A percentile compares a stretch with the other conserved stretches of the same genome.
Conservation (phyloP, 1,140 invertebrate species). For the Drosophila grimshawi region DNA sequence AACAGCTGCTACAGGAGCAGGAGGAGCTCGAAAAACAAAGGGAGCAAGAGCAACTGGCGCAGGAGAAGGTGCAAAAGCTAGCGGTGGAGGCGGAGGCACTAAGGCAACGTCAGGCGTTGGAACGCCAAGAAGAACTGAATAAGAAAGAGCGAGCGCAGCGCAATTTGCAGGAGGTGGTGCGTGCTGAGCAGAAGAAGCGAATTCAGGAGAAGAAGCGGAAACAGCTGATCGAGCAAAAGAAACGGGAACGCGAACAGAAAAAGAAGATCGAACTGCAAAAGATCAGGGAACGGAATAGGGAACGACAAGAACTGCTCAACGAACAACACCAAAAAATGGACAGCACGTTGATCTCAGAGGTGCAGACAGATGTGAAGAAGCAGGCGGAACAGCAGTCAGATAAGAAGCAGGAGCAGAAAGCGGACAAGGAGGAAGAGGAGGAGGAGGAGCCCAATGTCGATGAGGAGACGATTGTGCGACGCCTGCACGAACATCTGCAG, state of each 20-base stretch:
- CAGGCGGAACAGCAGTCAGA: neutral
- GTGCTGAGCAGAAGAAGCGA: neutral
- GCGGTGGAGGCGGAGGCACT: neutral
- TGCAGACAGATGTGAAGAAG: slow-evolving; percentile 5
- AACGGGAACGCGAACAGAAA: neutral
- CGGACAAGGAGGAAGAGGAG: slow-evolving; percentile 1
- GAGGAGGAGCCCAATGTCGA: slow-evolving; percentile 37
- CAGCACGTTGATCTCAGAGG: neutral
- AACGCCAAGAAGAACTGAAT: neutral
- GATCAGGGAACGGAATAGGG: neutral
- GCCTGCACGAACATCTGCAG: slow-evolving; percentile 53
- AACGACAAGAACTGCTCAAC: neutral
- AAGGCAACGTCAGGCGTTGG: neutral
- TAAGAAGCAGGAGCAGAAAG: slow-evolving; percentile 1
- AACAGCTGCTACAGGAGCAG: neutral
- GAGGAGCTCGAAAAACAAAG: neutral
- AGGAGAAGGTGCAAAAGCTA: neutral
- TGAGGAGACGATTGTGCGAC: slow-evolving; percentile 36
- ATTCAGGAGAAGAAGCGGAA: neutral
- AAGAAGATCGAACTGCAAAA: slow-evolving; percentile 1
- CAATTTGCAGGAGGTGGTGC: neutral
- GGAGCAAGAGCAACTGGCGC: neutral
- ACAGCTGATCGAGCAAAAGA: neutral
- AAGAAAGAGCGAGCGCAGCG: neutral
- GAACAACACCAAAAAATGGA: neutral